Evolutionary conservation across 2,113 vertebrate genomes (phyloP).

Genomic region (Tychaedon coryphoeus): DNA sequence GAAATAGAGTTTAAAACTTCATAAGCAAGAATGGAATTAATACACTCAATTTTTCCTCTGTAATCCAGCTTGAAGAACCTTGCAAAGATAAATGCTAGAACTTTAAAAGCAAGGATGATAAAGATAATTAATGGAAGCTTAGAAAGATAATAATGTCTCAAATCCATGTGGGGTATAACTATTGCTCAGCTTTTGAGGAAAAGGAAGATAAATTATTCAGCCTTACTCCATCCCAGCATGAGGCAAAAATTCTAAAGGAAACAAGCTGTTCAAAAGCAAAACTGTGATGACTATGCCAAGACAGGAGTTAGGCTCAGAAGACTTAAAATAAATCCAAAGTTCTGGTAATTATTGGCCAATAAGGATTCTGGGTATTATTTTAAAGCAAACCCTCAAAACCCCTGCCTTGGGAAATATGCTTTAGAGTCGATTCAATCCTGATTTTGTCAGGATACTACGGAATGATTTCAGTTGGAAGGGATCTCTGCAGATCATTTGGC

Average conservation of each 20-base stretch:
- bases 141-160: constrained; percentile 51
- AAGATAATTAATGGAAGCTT: constrained; percentile 60
- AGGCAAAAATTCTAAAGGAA: constrained; percentile 51
- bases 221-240: constrained; percentile 36
- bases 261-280: constrained; percentile 59
- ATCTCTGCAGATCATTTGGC: background rate
- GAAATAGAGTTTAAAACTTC: constrained; percentile 25
- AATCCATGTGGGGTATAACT: constrained; percentile 44
- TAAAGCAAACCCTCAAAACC: background rate
- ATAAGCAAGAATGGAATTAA: constrained; percentile 12
- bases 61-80: constrained; percentile 38
- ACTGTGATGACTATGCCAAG: constrained; percentile 33
- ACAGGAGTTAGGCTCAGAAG: constrained; percentile 2
- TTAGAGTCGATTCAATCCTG: background rate
- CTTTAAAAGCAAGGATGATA: constrained; percentile 56
- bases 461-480: background rate
- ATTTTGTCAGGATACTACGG: background rate
- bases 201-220: constrained; percentile 59
- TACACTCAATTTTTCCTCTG: background rate
- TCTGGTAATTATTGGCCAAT: background rate
- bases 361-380: background rate
- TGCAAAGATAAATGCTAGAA: constrained; percentile 42
- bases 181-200: constrained; percentile 54
- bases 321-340: constrained; percentile 15
- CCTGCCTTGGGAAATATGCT: background rate